Percentiles rank a stretch among this genome's conserved stretches.
phyloP scores from a whole-genome alignment of 2,113 vertebrate species.

The Crocuta crocuta region DNA sequence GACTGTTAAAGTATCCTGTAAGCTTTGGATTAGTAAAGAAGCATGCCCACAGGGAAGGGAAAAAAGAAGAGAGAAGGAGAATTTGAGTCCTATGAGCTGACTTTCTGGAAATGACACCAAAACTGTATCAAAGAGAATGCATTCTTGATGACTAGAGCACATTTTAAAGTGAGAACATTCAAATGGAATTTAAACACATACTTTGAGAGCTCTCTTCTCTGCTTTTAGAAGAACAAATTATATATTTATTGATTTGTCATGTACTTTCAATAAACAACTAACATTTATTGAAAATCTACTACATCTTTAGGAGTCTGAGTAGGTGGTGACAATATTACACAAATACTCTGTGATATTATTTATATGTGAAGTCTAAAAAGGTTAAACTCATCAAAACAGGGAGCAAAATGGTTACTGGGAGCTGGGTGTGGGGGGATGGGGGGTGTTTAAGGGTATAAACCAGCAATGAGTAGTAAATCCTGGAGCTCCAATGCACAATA shows the following conservation, averaged over 20 bases:
- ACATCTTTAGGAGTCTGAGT: not conserved
- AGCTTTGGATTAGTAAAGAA: conserved; percentile 4
- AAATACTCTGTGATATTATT: not conserved
- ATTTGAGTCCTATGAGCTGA: not conserved
- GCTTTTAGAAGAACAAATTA: not conserved
- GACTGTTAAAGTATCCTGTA: not conserved
- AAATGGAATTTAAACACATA: not conserved
- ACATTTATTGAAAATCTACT: conserved; percentile 8
- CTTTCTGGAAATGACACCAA: not conserved
- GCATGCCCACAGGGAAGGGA: not conserved
- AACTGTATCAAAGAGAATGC: not conserved
- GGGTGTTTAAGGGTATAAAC: not conserved
- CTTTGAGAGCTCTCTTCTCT: not conserved
- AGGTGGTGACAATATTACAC: not conserved
- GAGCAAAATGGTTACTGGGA: not conserved
- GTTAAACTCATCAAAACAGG: not conserved
- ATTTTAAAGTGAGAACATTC: conserved; percentile 35
- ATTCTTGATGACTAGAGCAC: conserved; percentile 21
- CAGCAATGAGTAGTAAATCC: not conserved
- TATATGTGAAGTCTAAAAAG: not conserved
- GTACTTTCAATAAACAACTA: not conserved
- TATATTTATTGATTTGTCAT: not conserved
- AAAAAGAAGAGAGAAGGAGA: not conserved
- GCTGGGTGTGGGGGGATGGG: no score
- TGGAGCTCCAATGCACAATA: not conserved